Base-by-base conservation (phyloP, 2,113 vertebrate species). In the Sturnira hondurensis region DNA sequence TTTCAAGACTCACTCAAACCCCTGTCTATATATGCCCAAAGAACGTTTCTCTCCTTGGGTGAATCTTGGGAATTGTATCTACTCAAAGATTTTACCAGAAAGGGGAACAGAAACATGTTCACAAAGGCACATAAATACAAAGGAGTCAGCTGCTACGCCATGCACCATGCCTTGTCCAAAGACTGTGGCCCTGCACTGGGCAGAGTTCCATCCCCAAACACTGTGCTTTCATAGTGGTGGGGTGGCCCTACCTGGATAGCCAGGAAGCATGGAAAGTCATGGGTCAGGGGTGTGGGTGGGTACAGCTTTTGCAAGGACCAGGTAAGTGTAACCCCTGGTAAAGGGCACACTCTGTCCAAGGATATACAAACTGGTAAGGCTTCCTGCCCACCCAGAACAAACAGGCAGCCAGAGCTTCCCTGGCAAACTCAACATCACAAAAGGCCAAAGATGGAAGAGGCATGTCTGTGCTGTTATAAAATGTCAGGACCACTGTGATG, bases 401-500 rank as follows among this genome's bases (percentile, higher is more conserved):
- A n/a, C 2, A 47, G 61, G 58, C 10, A 43, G 33, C 12, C 38
- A 31, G 31, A 74, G 82, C 45, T 24, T 24, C 54, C 36, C 87
- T 74, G 2, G 41, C 41, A 41, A 77, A 78, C 36, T 26, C 41
- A 68, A n/a, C 68, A 68, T 81, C 91, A 65, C 76, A 56, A 89
- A 93, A 86, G 68, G 24, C 45, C 54, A 73, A 74, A 87, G 82
- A 80, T 28, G 1, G 16, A 68, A 70, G 24, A 33, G 70, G n/a
- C 36, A n/a, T 58, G 13, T 38, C 52, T 85, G 86, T 38, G 28
- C 20, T 76, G 31, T 83, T 63, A 47, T 50, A 36, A 92, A 83
- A 83, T 88, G 45, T 63, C 93, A 74, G 86, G 65, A 41, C 70
- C 80, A 84, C 94, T 93, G 74, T 92, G 87, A 84, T 78, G 56